Base-by-base conservation (phyloP, 2,888 invertebrate genomes). In the Yponomeuta sedellus region DNA sequence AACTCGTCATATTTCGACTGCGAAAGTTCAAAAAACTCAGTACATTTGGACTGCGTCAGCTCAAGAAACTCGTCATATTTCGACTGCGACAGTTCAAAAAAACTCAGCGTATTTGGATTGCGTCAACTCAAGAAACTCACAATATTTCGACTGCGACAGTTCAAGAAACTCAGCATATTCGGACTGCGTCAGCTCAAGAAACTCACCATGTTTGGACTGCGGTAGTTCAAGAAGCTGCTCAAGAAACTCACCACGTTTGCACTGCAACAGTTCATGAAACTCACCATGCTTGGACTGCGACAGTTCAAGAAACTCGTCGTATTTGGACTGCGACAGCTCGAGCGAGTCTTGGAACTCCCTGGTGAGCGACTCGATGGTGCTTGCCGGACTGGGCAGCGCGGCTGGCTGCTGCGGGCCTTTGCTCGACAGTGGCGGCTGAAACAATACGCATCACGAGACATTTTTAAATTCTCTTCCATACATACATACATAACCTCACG, bases 291-390 rank as follows among this genome's bases (percentile, higher is more conserved):
- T 58, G 5, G 2, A 19, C 3, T 20, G 58, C 44, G 44, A 52
- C 16, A 52, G 44, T 1, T 52, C 44, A 16, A 52, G n/a, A 19
- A 22, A 59, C 67, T 70, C 62, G 73, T 74, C 71, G 68, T 72
- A 73, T 68, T 70, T 89, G 19, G 85, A 81, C 61, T 85, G 83
- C 6, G 86, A 85, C 0, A 91, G 78, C 72, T 94, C 94, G 66
- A 97, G 93, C 34, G 96, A 95, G 82, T 96, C 95, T 80, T 97
- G 97, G 75, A 97, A 94, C 88, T 97, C 97, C 78, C 95, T 89
- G 2, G 96, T 95, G 68, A 96, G 88, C 0, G 95, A 95, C 81
- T 96, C 95, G 70, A 96, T 95, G 62, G 96, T 95, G 82, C 95
- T 95, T 64, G 95, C 95, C 22, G 96, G 95, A 78, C 95, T 96